Conservation (phyloP, 2,888 invertebrate genomes). For the Choreutis nemorana region DNA sequence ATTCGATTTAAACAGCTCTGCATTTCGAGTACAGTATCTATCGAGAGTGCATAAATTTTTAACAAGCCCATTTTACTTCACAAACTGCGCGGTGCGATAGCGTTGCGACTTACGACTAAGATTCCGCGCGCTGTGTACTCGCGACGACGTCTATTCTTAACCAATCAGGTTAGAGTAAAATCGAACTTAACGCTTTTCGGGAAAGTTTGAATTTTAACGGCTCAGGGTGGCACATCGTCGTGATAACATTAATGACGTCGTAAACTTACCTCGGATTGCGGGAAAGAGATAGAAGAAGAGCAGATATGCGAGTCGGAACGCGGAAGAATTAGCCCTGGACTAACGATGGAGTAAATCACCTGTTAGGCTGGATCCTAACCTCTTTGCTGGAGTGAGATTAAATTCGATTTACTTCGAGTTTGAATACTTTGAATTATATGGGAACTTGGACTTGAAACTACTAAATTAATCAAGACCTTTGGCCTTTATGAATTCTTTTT, state of each 20-base stretch:
- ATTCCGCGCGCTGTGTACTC: slow-evolving; percentile 23
- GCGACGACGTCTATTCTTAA: too few species aligned
- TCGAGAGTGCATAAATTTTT: slow-evolving; percentile 15
- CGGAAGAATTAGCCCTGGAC: slow-evolving; percentile 56
- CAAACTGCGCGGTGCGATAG: slow-evolving; percentile 1
- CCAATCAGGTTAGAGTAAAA: too few species aligned
- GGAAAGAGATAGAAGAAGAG: slow-evolving; percentile 33
- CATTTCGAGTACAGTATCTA: too few species aligned
- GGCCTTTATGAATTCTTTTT: too few species aligned
- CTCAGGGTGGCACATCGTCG: slow-evolving; percentile 11
- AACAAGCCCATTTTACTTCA: slow-evolving; percentile 14
- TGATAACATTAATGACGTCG: slow-evolving; percentile 59
- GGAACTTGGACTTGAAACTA: too few species aligned
- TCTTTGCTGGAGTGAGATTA: slow-evolving; percentile 35
- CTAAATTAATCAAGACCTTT: too few species aligned
- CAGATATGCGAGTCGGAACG: slow-evolving; percentile 40
- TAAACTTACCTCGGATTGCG: slow-evolving; percentile 38
- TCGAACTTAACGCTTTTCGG: slow-evolving; percentile 1
- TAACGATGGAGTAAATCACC: slow-evolving; percentile 58
- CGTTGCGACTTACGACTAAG: slow-evolving; percentile 7
- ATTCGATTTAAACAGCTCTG: not conserved
- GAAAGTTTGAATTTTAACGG: slow-evolving; percentile 1
- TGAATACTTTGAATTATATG: slow-evolving; percentile 23
- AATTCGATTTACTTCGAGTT: slow-evolving; percentile 35
- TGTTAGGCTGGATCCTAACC: slow-evolving; percentile 27